Base-by-base conservation (phyloP, 2,888 invertebrate genomes). In the Hydriomena furcata region DNA sequence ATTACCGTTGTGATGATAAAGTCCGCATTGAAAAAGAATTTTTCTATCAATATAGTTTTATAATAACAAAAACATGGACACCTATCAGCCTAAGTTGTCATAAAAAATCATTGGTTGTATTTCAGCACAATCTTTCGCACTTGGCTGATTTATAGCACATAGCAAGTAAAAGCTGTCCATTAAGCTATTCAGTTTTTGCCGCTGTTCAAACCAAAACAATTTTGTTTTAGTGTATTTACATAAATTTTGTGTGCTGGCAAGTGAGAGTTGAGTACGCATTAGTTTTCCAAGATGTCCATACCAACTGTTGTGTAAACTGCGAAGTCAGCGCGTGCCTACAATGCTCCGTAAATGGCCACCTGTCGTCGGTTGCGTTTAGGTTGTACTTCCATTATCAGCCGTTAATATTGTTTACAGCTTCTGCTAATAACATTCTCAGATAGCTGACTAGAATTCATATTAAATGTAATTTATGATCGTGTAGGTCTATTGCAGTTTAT, bases 281-380 rank as follows among this genome's bases (percentile, higher is more conserved):
- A 45, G n/a, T n/a, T 46, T 31, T 41, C 21, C 13, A 41, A 10
- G 32, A 31, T 32, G 42, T 31, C 36, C 23, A 7, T 27, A 23
- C n/a, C 1, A n/a, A 30, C 30, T 36, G 17, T 21, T 37, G 11
- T 32, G 31, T 24, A 20, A 20, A 31, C 48, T 42, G 36, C 31
- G 42, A 53, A 50, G 34, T 23, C 28, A 46, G 46, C 49, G 30
- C 53, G 50, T 54, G 57, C 41, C 38, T 25, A 52, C 38, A 47
- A 48, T 40, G 35, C 35, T 23, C 47, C 17, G 38, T 42, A 58
- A 63, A 60, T 64, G 66, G 52, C 55, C 64, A 65, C 61, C 66
- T 68, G 69, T 68, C 66, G 60, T 62, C 58, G 53, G 53, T 38
- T 48, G 44, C 58, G 43, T 32, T 41, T 31, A 42, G 24, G 49